These are phyloP conservation scores for Hybos culiciformis DNA, from an alignment of 2,888 invertebrate genomes.

Conservation along the genomic window DNA sequence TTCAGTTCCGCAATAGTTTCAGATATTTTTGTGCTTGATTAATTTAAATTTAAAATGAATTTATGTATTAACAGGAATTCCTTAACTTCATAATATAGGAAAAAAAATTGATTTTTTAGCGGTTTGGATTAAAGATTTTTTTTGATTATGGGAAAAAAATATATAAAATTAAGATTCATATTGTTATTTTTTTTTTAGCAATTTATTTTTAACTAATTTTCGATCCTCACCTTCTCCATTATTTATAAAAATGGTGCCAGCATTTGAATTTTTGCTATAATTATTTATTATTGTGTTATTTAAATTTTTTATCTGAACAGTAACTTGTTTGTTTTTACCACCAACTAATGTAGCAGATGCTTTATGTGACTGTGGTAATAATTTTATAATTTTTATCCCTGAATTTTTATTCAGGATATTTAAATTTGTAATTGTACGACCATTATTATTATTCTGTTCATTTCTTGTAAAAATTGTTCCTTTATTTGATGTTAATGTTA, in stretches of 20 bases:
- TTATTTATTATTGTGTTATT: no score
- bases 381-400: conserved; percentile 18
- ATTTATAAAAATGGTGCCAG: conserved; percentile 17
- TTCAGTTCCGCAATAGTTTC: no score
- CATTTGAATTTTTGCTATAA: conserved; percentile 16
- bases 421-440: neutral
- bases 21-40: no score
- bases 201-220: neutral
- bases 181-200: neutral
- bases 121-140: no score
- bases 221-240: conserved; percentile 16
- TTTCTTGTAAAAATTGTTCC: neutral
- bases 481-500: conserved; percentile 10
- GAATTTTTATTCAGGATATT: conserved; percentile 4
- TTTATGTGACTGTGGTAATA: conserved; percentile 16
- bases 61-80: no score
- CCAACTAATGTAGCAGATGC: no score
- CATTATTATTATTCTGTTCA: neutral
- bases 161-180: neutral
- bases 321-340: conserved; percentile 17
- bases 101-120: no score
- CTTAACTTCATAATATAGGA: no score
- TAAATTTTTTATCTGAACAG: conserved; percentile 19
- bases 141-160: no score
- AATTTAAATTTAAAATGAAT: no score